A percentile compares a stretch with the other conserved stretches of the same genome.
Evolutionary conservation across 2,888 invertebrate genomes (phyloP).

Genomic region (Drosophila prostipennis): DNA sequence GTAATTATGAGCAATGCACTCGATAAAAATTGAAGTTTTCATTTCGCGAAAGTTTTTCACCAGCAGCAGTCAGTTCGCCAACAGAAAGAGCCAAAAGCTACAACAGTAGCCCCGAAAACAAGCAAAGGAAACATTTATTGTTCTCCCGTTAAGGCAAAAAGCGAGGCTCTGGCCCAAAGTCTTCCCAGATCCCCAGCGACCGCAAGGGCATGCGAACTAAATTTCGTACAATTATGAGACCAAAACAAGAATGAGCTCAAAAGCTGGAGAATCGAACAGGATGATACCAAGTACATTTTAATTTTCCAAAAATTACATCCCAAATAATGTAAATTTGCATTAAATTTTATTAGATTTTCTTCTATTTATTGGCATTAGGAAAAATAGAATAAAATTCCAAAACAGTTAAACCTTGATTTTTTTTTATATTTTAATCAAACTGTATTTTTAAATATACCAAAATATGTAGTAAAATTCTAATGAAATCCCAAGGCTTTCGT

Average conservation of each 20-base stretch:
- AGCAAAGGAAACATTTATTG: conserved; percentile 73
- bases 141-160: conserved; percentile 77
- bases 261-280: conserved; percentile 7
- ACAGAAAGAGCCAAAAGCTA: conserved; percentile 21
- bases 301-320: no score
- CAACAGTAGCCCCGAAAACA: conserved; percentile 38
- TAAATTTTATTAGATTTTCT: no score
- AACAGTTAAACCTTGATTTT: no score
- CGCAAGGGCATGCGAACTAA: conserved; percentile 81
- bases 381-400: no score
- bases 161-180: conserved; percentile 45
- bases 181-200: conserved; percentile 63
- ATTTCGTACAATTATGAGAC: conserved; percentile 81
- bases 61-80: conserved; percentile 3
- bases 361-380: no score
- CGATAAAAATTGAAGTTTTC: conserved; percentile 80
- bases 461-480: no score
- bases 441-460: no score
- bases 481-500: no score
- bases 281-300: neutral
- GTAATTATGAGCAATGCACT: conserved; percentile 79
- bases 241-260: conserved; percentile 49
- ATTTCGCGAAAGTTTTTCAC: conserved; percentile 73
- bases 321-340: no score
- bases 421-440: no score